These are phyloP conservation scores for Melanargia galathea DNA, from an alignment of 2,888 invertebrate species.

Conservation along the genomic window DNA sequence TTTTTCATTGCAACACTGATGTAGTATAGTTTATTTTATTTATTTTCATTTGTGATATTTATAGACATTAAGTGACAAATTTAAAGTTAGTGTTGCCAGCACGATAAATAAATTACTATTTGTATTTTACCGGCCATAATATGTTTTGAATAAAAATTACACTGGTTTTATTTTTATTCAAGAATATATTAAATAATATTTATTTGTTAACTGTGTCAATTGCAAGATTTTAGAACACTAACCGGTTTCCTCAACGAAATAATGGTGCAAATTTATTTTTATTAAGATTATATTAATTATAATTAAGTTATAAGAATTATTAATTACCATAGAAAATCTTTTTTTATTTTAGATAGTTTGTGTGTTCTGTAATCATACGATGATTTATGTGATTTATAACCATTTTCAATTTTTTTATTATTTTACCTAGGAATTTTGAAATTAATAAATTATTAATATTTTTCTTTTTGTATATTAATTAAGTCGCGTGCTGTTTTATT, in stretches of 20 bases:
- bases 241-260: conserved; percentile 25
- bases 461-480: too few relatives aligned
- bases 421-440: conserved; percentile 6
- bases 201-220: neutral
- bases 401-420: conserved; percentile 6
- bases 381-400: conserved; percentile 27
- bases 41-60: too few relatives aligned
- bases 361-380: conserved; percentile 21
- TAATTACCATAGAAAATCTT: conserved; percentile 15
- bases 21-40: too few relatives aligned
- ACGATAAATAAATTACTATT: too few relatives aligned
- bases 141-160: too few relatives aligned
- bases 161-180: neutral
- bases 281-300: conserved; percentile 9
- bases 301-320: conserved; percentile 10
- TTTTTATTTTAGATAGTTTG: conserved; percentile 12
- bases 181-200: neutral
- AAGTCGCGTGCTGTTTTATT: conserved; percentile 32
- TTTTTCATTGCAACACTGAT: too few relatives aligned
- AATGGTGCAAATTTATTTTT: conserved; percentile 40
- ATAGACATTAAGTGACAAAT: too few relatives aligned
- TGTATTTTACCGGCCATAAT: too few relatives aligned
- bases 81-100: too few relatives aligned
- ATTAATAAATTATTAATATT: too few relatives aligned
- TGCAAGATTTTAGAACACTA: conserved; percentile 14